Evolutionary conservation across 1,140 invertebrate genomes (phyloP).

Genomic region (Radopholus similis): DNA sequence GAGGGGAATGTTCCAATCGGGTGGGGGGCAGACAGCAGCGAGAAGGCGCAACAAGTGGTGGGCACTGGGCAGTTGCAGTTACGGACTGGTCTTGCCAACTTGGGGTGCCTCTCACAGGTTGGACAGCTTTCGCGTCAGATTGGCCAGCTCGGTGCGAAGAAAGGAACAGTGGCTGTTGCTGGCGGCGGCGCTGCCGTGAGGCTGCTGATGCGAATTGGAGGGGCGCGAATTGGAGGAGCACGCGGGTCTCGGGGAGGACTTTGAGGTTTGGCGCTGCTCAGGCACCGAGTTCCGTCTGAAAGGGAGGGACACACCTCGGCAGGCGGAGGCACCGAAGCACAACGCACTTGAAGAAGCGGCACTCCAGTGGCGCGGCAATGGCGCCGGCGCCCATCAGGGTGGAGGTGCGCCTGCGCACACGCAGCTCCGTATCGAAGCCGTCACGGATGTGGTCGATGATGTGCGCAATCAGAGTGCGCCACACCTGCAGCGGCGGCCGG

Average conservation of each 20-base stretch:
- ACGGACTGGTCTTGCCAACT: too few species aligned
- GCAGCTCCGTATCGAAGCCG: slow-evolving; percentile 20
- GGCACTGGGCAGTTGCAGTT: too few species aligned
- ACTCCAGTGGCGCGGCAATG: not conserved
- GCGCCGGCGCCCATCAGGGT: not conserved
- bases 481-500: not conserved
- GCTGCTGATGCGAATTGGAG: not conserved
- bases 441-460: slow-evolving; percentile 26
- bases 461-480: slow-evolving; percentile 22
- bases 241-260: not conserved
- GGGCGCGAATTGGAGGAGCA: not conserved
- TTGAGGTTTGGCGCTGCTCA: not conserved
- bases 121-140: not conserved
- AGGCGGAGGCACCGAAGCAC: too few species aligned
- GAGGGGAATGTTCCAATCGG: too few species aligned
- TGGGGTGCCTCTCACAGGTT: too few species aligned
- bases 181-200: not conserved
- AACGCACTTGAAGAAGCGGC: not conserved
- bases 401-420: slow-evolving; percentile 5
- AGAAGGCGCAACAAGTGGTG: too few species aligned
- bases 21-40: too few species aligned
- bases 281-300: slow-evolving; percentile 16
- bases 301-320: not conserved
- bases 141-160: not conserved
- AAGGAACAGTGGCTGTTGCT: not conserved